phyloP scores from a whole-genome alignment of 1,140 invertebrate genomes.

The Neodiprion fabricii region DNA sequence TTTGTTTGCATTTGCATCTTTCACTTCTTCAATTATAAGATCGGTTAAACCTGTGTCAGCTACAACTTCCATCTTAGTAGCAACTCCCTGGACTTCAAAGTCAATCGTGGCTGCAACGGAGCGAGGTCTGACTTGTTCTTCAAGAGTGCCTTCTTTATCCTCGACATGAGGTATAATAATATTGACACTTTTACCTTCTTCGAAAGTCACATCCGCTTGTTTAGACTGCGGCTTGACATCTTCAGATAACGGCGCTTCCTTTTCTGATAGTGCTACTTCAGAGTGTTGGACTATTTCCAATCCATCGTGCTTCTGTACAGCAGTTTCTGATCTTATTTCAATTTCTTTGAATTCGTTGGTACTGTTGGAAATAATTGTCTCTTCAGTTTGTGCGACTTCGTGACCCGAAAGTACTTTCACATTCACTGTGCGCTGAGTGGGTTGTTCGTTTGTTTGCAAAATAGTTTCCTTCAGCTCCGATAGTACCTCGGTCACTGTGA shows the following conservation, averaged over 20 bases:
- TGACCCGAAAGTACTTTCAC: slow-evolving; percentile 56
- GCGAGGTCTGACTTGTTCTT: slow-evolving; percentile 48
- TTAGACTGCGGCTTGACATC: slow-evolving; percentile 61
- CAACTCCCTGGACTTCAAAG: slow-evolving; percentile 61
- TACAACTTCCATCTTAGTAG: slow-evolving; percentile 61
- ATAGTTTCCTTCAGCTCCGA: slow-evolving; percentile 45
- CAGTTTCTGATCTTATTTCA: slow-evolving; percentile 45
- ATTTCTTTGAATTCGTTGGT: slow-evolving; percentile 40
- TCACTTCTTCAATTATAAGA: slow-evolving; percentile 42
- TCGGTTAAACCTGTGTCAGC: slow-evolving; percentile 51
- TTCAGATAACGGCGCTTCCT: slow-evolving; percentile 56
- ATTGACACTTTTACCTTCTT: slow-evolving; percentile 59
- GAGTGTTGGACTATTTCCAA: slow-evolving; percentile 56
- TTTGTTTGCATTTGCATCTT: slow-evolving; percentile 52
- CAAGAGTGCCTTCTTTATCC: slow-evolving; percentile 62
- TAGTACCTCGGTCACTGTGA: slow-evolving; percentile 45
- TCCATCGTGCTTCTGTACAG: slow-evolving; percentile 50
- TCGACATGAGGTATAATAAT: slow-evolving; percentile 58
- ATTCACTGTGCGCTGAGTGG: slow-evolving; percentile 47
- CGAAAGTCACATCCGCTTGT: slow-evolving; percentile 54
- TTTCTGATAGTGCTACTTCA: slow-evolving; percentile 60
- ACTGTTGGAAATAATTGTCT: slow-evolving; percentile 47
- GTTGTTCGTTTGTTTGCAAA: slow-evolving; percentile 41
- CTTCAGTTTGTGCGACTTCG: slow-evolving; percentile 59
- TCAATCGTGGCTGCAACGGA: slow-evolving; percentile 57